These are phyloP conservation scores for Bryconaethiops microstoma DNA, from an alignment of 2,797 vertebrate genomes.

Conservation along the genomic window DNA sequence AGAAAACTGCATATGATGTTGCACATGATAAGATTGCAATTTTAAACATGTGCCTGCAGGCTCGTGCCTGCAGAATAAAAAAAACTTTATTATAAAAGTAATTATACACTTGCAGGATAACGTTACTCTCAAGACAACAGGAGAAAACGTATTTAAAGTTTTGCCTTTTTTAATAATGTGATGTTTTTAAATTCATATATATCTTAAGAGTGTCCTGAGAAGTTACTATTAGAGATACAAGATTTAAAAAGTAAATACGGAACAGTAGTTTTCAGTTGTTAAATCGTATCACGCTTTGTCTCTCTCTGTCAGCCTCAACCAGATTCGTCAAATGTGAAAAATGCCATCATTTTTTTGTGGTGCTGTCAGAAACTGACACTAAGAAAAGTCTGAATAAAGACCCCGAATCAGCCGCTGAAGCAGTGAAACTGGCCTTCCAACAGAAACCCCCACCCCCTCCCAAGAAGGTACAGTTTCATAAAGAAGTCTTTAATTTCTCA, in stretches of 20 bases:
- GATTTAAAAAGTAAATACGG: background rate
- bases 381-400: conserved; percentile 89
- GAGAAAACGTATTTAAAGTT: no score
- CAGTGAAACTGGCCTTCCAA: conserved; percentile 88
- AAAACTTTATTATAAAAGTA: no score
- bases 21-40: no score
- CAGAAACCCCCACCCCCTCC: conserved; percentile 89
- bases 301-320: conserved; percentile 76
- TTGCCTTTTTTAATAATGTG: no score
- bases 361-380: conserved; percentile 87
- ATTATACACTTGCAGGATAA: no score
- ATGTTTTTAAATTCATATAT: no score
- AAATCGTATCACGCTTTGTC: background rate
- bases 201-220: no score
- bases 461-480: conserved; percentile 78
- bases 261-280: background rate
- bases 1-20: no score
- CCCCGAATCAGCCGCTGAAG: conserved; percentile 85
- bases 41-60: no score
- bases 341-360: conserved; percentile 91
- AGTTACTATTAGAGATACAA: no score
- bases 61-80: no score
- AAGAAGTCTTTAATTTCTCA: background rate
- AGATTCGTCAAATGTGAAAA: conserved; percentile 92
- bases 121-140: no score